A percentile compares a stretch with the other conserved stretches of the same genome.
phyloP scores from a whole-genome alignment of 2,113 vertebrate species.

The Chrysemys picta region DNA sequence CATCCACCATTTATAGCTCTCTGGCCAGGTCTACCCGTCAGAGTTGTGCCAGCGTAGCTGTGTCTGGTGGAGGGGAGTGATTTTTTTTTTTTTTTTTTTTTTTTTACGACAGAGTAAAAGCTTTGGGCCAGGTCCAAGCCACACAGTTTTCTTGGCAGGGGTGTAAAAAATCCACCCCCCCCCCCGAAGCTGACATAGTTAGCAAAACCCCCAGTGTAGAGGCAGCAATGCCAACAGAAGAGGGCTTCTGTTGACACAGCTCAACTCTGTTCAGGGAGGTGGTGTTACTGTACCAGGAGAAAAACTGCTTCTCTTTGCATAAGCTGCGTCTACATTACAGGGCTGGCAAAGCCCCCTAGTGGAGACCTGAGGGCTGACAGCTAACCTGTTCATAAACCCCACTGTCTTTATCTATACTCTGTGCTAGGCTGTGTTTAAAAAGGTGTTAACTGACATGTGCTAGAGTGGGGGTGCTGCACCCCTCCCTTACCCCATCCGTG shows the following conservation, averaged over 20 bases:
- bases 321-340: not conserved
- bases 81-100: too few species aligned
- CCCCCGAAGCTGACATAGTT: not conserved
- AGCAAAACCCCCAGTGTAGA: not conserved
- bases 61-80: too few species aligned
- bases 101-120: too few species aligned
- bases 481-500: too few species aligned
- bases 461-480: not conserved
- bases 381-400: not conserved
- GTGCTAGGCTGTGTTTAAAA: not conserved
- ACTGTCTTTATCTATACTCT: not conserved
- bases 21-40: too few species aligned
- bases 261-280: not conserved
- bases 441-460: not conserved
- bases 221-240: not conserved
- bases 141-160: not conserved
- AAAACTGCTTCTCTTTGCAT: not conserved
- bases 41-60: not conserved
- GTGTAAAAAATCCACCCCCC: not conserved
- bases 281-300: not conserved
- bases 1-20: too few species aligned
- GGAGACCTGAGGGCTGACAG: not conserved
- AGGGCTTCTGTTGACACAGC: not conserved
- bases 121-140: not conserved
- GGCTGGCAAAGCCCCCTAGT: not conserved